phyloP scores from a whole-genome alignment of 2,888 invertebrate species.

The Coecobrya sp. region DNA sequence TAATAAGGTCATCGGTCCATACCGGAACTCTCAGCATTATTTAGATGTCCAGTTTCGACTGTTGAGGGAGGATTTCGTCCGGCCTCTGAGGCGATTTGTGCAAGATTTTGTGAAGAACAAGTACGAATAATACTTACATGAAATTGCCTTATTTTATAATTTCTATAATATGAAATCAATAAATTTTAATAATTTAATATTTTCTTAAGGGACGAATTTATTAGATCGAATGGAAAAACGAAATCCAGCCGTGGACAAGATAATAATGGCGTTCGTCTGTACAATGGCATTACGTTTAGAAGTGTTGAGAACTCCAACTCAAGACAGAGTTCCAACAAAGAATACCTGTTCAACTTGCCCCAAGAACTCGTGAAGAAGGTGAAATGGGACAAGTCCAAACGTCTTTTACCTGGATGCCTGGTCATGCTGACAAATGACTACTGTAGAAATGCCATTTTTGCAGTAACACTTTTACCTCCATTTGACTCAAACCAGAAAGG shows the following conservation, averaged over 20 bases:
- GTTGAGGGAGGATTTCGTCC: conserved; percentile 76
- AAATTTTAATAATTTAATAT: background rate
- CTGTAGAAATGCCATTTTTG: conserved; percentile 88
- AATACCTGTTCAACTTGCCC: conserved; percentile 22
- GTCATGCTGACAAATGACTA: conserved; percentile 91
- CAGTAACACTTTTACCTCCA: conserved; percentile 80
- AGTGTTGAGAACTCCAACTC: background rate
- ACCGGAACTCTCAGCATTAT: conserved; percentile 48
- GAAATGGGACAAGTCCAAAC: conserved; percentile 89
- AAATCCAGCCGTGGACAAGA: background rate
- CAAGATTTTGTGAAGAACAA: conserved; percentile 25
- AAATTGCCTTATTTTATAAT: too few species aligned
- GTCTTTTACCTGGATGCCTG: conserved; percentile 92
- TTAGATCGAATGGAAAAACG: background rate
- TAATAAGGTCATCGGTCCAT: conserved; percentile 55
- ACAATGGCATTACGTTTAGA: background rate
- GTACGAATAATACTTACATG: conserved; percentile 5
- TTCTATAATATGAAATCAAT: too few species aligned
- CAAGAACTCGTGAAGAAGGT: conserved; percentile 84
- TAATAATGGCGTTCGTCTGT: conserved; percentile 22
- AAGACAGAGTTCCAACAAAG: background rate
- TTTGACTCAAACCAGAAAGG: conserved; percentile 41
- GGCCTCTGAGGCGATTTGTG: conserved; percentile 23
- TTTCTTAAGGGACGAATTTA: background rate
- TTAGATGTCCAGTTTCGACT: conserved; percentile 78